Evolutionary conservation across 2,797 vertebrate species (phyloP), one percentile per base, ranked within the genome.

Genomic region (Tadarida brasiliensis): DNA sequence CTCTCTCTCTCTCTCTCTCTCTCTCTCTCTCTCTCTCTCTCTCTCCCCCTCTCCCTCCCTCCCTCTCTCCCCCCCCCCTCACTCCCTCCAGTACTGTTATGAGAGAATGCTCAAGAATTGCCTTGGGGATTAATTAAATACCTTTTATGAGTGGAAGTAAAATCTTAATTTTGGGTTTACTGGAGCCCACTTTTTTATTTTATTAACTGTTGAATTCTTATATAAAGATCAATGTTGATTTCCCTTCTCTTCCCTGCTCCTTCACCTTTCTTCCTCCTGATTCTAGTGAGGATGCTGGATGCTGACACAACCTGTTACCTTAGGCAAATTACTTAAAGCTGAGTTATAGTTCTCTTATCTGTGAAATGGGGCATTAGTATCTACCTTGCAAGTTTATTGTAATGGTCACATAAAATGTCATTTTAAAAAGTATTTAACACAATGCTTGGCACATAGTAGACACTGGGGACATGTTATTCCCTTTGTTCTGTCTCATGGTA

Each of bases 361-460:
- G 24, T 84, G 67, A 88, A 59, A 76, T 47, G 19, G 28, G 39
- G 9, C 33, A 28, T 90, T 73, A 5, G 1, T 59, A n/a, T 51
- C 19, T 83, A 71, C 51, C 59, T 88, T 85, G 35, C 44, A 89
- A 68, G 54, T 35, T n/a, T 92, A 74, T 49, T 33, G 1, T 83
- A 56, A 87, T 63, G n/a, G 89, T 94, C 91, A 76, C 33, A 44
- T 68, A 61, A 76, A 70, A 47, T 82, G 47, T 35, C 82, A 56
- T 74, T 89, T 96, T 65, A 14, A 33, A 76, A 95, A 91, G 73
- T 68, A 44, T 35, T 80, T 80, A 81, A 68, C 54, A 68, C 24
- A 61, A n/a, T 87, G 44, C 24, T 71, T 81, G 56, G 78, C 71
- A 76, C 67, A 84, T 70, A 76, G 5, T 59, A 68, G 85, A 80